Base-by-base conservation (phyloP, 2,797 vertebrate genomes). In the Schizopygopsis malacanthus region DNA sequence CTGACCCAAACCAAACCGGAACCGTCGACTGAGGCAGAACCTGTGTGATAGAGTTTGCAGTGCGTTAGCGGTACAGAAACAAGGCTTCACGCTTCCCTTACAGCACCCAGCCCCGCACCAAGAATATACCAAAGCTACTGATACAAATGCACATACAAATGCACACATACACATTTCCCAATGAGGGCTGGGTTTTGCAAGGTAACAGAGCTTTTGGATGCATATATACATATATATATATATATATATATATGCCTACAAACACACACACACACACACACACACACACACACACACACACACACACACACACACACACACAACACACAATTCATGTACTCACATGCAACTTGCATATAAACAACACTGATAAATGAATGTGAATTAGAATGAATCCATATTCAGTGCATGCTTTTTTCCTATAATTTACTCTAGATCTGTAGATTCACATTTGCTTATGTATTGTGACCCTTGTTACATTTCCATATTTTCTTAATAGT, bases 1-100 rank as follows among this genome's bases (percentile, higher is more conserved):
- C 77, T 85, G 82, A 93, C 85, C 89, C 86, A 88, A 92, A 93
- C 92, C 92, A 93, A 94, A 95, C 82, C 15, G 73, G 88, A 93
- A 90, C 91, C 87, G 67, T 77, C 82, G 87, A 73, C 91, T 84
- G 89, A 91, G 90, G 90, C 89, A 88, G 90, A 89, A 90, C 92
- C 86, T 20, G 73, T 84, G 70, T 13, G 43, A 79, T 67, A 75
- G 59, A 16, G 0, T 72, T 81, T 71, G 69, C 22, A 61, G 41
- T 69, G 54, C 41, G 25, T 80, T 47, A 75, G 25, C 69, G 63
- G 13, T 81, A 56, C 47, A 78, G n/a, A 73, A 37, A 69, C 9
- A 25, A 25, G 25, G 86, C 41, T 28, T 81, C 0, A 4, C 13
- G 81, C 59, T 91, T 91, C 90, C 83, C 56, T 90, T 91, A 89